These are phyloP conservation scores for Anoplophora glabripennis DNA, from an alignment of 1,140 invertebrate genomes.

Conservation along the genomic window DNA sequence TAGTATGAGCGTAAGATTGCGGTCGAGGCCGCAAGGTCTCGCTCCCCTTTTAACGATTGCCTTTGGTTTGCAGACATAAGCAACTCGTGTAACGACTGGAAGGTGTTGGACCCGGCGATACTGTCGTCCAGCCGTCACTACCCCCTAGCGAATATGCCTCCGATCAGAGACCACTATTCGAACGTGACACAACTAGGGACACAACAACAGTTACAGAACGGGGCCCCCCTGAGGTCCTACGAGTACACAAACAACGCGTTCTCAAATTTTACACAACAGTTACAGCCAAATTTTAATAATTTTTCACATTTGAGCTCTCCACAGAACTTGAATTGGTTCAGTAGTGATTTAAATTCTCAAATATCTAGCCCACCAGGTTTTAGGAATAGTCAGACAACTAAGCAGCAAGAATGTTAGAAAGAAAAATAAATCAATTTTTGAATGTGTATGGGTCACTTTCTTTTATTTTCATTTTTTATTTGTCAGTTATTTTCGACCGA, in stretches of 20 bases:
- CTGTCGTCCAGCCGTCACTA: constrained; percentile 66
- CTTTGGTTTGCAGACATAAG: constrained; percentile 49
- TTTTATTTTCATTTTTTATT: constrained; percentile 20
- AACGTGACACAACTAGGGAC: constrained; percentile 18
- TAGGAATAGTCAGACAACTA: constrained; percentile 42
- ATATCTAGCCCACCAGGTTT: constrained; percentile 48
- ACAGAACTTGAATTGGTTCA: constrained; percentile 40
- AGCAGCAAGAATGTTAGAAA: constrained; percentile 47
- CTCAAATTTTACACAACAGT: constrained; percentile 39
- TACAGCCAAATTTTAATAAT: constrained; percentile 37
- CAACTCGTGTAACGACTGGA: constrained; percentile 70
- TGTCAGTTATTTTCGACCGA: constrained; percentile 5
- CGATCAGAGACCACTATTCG: constrained; percentile 34
- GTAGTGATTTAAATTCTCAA: constrained; percentile 41
- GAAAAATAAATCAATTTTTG: constrained; percentile 4
- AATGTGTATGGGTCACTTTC: constrained; percentile 30
- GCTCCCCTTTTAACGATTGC: no score
- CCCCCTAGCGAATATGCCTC: constrained; percentile 46
- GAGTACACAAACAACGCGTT: constrained; percentile 40
- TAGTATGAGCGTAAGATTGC: no score
- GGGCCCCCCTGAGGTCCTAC: constrained; percentile 34
- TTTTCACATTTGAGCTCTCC: constrained; percentile 32
- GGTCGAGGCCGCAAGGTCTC: no score
- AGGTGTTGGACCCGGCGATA: constrained; percentile 82
- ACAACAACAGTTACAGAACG: constrained; percentile 41